Evolutionary conservation across 1,140 invertebrate genomes (phyloP).

Genomic region (Heliconius nattereri): DNA sequence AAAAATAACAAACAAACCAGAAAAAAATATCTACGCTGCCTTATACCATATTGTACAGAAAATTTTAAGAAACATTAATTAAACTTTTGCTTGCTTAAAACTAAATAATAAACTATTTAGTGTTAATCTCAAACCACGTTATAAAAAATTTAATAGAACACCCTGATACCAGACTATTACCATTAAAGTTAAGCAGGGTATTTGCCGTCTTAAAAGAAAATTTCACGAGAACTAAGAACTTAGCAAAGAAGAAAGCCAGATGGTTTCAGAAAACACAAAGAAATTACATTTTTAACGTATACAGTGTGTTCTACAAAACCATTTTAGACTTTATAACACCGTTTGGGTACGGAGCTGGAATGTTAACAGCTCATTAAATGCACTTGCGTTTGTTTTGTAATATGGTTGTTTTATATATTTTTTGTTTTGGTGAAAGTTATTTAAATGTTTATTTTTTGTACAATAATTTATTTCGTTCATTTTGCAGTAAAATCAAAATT

Average conservation of each 20-base stretch:
- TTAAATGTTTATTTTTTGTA: too few species aligned
- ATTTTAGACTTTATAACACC: constrained; percentile 17
- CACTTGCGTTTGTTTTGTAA: not conserved
- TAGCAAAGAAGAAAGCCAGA: constrained; percentile 30
- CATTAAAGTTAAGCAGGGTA: constrained; percentile 13
- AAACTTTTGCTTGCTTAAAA: not conserved
- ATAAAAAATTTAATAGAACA: not conserved
- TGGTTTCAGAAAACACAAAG: constrained; percentile 20
- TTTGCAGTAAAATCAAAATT: too few species aligned
- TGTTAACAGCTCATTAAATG: constrained; percentile 26
- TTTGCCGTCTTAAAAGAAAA: constrained; percentile 1
- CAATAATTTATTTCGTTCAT: too few species aligned
- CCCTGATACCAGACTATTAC: not conserved
- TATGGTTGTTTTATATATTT: not conserved
- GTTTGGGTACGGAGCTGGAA: constrained; percentile 15
- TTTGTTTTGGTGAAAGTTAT: not conserved
- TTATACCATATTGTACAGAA: too few species aligned
- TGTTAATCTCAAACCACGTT: not conserved
- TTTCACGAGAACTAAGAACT: constrained; percentile 9
- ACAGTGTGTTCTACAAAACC: constrained; percentile 4
- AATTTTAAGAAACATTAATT: not conserved
- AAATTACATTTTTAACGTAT: constrained; percentile 27
- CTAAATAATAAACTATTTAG: not conserved
- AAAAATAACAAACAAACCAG: too few species aligned
- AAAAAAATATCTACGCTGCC: too few species aligned